Percentiles rank a stretch among this genome's conserved stretches.
Conservation (phyloP, 1,140 invertebrate genomes). For the Lasioglossum albipes region DNA sequence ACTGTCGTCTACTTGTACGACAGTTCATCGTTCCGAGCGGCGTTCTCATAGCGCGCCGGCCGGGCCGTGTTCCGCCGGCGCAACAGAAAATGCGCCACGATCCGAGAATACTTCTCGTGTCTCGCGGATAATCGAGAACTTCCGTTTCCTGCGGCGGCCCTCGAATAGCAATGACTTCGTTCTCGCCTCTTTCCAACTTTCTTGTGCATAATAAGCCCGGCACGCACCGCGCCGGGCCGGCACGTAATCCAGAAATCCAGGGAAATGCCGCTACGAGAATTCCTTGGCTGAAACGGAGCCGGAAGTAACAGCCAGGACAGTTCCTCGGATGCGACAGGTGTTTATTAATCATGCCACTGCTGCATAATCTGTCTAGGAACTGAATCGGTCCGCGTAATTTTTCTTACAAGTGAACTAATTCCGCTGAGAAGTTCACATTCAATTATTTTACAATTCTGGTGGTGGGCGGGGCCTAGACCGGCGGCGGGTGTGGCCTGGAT, state of each 20-base stretch:
- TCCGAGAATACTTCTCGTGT: constrained; percentile 55
- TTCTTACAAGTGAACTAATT: no score
- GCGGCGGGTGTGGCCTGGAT: no score
- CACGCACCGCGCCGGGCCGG: neutral
- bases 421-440: no score
- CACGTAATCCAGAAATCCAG: constrained; percentile 41
- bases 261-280: constrained; percentile 13
- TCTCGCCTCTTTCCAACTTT: constrained; percentile 48
- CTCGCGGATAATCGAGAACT: constrained; percentile 68
- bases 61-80: neutral
- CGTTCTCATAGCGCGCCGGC: neutral
- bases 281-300: constrained; percentile 8
- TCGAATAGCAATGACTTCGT: constrained; percentile 71
- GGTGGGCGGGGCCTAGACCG: no score
- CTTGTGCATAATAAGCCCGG: constrained; percentile 35
- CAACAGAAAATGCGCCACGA: constrained; percentile 48
- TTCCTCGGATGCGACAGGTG: neutral
- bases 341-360: neutral
- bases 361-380: no score
- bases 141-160: constrained; percentile 70
- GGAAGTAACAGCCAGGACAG: constrained; percentile 18
- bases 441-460: no score
- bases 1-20: neutral
- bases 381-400: no score
- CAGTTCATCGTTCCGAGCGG: neutral